Conservation (phyloP, 2,113 vertebrate genomes). For the Nesoenas mayeri region DNA sequence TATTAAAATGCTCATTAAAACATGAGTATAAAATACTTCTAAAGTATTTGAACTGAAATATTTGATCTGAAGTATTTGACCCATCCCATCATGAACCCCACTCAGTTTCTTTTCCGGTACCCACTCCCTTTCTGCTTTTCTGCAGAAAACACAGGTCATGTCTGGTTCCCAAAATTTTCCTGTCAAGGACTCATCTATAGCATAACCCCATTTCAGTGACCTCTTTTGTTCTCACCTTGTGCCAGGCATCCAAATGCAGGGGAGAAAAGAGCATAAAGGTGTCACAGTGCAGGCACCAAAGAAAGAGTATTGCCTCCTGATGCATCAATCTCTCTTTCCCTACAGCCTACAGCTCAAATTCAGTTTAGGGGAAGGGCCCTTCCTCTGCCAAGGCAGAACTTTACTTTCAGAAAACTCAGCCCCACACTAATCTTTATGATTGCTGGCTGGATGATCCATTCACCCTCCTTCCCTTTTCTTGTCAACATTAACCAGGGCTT, state of each 20-base stretch:
- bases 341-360: background rate
- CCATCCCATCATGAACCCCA: background rate
- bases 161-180: background rate
- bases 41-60: background rate
- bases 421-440: background rate
- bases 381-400: background rate
- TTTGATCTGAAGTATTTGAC: background rate
- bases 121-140: background rate
- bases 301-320: background rate
- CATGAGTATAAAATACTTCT: background rate
- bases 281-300: background rate
- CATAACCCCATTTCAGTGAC: background rate
- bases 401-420: background rate
- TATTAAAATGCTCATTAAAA: background rate
- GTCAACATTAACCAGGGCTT: background rate
- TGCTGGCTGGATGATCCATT: background rate
- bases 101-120: background rate
- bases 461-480: background rate
- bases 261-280: accelerated
- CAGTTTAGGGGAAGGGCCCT: background rate
- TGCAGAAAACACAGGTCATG: background rate
- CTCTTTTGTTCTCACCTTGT: background rate
- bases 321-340: background rate
- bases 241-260: background rate
- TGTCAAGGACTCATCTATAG: background rate